These are phyloP conservation scores for Allolobophora icterica DNA, from an alignment of 2,888 invertebrate genomes.

Conservation along the genomic window DNA sequence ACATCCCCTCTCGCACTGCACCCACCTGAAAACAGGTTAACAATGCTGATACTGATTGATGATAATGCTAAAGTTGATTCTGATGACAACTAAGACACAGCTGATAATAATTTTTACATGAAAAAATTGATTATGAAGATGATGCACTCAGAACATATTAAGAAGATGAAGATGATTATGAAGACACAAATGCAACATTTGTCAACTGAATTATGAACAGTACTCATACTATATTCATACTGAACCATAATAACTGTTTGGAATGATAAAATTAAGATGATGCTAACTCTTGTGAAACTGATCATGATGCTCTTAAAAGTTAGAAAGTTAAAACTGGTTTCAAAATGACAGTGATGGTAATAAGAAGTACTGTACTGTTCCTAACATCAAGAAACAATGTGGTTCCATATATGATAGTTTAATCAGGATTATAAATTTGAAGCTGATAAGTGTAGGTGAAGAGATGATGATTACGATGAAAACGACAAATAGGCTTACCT, in stretches of 20 bases:
- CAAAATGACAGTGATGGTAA: background rate
- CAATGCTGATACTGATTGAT: background rate
- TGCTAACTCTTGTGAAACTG: background rate
- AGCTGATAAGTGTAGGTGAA: background rate
- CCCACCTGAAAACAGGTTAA: slow-evolving; percentile 57
- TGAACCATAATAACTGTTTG: background rate
- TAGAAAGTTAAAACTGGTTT: background rate
- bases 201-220: background rate
- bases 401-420: background rate
- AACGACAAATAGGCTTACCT: slow-evolving; percentile 62
- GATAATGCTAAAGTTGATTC: background rate
- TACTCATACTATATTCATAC: background rate
- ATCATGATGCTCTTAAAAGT: background rate
- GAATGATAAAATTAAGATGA: too few species aligned
- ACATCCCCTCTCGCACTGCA: slow-evolving; percentile 73
- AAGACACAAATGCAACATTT: background rate
- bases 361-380: background rate
- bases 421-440: background rate
- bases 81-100: background rate
- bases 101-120: background rate
- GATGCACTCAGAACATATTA: too few species aligned
- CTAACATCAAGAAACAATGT: background rate
- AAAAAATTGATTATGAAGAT: background rate
- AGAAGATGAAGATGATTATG: background rate
- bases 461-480: background rate